Base-by-base conservation (phyloP, 2,888 invertebrate species). In the Zygaena filipendulae region DNA sequence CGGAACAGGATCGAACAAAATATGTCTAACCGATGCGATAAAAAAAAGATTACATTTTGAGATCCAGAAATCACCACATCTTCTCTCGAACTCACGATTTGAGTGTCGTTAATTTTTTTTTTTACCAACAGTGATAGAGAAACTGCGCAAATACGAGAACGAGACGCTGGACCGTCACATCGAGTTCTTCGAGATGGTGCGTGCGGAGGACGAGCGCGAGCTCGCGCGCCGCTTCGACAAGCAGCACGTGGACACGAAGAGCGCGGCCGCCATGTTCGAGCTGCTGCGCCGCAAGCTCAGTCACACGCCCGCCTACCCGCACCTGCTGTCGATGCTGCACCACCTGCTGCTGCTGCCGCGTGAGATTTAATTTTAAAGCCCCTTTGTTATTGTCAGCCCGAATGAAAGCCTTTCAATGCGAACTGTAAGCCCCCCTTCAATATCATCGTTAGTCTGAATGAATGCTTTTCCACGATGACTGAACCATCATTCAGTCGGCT, bases 151-250 rank as follows among this genome's bases (percentile, higher is more conserved):
- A 51, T 93, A 95, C 64, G 95, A 96, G 59, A 97, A 97, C 70
- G 93, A 95, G 51, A 96, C 95, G 0, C 75, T 97, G 30, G 93
- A 97, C 60, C 87, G 96, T 49, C 98, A 98, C 86, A 87, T 98
- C 69, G 97, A 98, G 64, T 95, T 98, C 72, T 98, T 98, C 75
- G 98, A 98, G 75, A 96, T 97, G 95, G 92, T 97, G 11, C 86
- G 97, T 23, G 92, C 90, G 52, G 97, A 97, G 70, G 98, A 98
- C 66, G 98, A 98, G 63, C 90, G 93, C 50, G 95, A 97, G 59
- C 66, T 98, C 36, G 92, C 95, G 3, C 84, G 95, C 38, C 88
- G 92, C 48, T 95, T 94, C 72, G 93, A 95, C 58, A 87, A 89
- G 57, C 91, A 92, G 45, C 95, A 96, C 64, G 88, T 97, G 26